These are phyloP conservation scores for Drosophila fungiperda DNA, from an alignment of 2,888 invertebrate species.

Conservation along the genomic window DNA sequence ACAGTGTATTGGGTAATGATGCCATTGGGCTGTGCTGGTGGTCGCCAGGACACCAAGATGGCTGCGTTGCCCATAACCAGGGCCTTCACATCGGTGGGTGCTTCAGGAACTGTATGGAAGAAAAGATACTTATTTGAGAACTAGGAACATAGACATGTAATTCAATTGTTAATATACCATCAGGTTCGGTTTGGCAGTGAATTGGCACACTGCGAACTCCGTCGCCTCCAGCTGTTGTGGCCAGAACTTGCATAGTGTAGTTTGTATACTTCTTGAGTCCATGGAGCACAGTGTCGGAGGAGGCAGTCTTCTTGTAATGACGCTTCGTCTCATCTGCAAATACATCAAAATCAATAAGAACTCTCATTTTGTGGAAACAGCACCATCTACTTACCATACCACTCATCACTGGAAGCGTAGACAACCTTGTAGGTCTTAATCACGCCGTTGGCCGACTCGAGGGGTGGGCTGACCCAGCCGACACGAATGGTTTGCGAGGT, in stretches of 20 bases:
- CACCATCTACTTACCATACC: constrained; percentile 91
- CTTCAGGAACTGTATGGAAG: constrained; percentile 91
- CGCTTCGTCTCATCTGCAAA: constrained; percentile 93
- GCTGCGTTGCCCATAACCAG: constrained; percentile 96
- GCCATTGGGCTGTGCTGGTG: constrained; percentile 96
- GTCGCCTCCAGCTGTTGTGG: constrained; percentile 97
- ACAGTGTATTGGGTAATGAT: constrained; percentile 97
- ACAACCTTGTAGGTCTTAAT: constrained; percentile 98
- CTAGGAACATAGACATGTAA: rapidly evolving
- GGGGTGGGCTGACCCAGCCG: constrained; percentile 97
- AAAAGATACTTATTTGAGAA: too few relatives aligned
- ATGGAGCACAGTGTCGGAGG: constrained; percentile 96
- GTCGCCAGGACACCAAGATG: constrained; percentile 97
- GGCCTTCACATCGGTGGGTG: constrained; percentile 96
- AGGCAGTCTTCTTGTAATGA: constrained; percentile 96
- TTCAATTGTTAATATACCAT: constrained; percentile 87
- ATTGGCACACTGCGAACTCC: constrained; percentile 92
- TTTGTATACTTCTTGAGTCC: constrained; percentile 97
- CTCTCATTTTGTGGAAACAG: rapidly evolving
- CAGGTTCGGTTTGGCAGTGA: constrained; percentile 97
- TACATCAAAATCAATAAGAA: neutral
- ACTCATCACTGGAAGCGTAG: constrained; percentile 95
- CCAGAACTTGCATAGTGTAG: constrained; percentile 98
- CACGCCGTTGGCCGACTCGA: constrained; percentile 96
- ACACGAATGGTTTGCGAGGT: constrained; percentile 97